These are phyloP conservation scores for Morelia viridis DNA, from an alignment of 2,797 vertebrate genomes.

Conservation along the genomic window DNA sequence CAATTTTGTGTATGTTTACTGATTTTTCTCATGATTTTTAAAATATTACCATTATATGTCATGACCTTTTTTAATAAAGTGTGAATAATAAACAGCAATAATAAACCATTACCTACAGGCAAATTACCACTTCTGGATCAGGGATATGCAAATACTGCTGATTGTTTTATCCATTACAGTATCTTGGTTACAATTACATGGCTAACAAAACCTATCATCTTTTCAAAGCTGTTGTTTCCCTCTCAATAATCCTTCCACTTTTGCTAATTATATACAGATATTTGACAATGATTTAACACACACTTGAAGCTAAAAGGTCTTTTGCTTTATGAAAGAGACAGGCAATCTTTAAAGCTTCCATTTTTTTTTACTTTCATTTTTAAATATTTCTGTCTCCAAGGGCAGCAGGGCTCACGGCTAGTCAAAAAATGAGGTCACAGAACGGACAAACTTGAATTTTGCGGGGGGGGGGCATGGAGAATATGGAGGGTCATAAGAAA, in stretches of 20 bases:
- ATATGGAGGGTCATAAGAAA: not conserved
- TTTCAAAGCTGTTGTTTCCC: not conserved
- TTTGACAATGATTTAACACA: not conserved
- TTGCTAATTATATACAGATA: not conserved
- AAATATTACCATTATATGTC: not conserved
- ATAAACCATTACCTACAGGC: not conserved
- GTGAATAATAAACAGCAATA: not conserved
- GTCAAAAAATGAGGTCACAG: not conserved
- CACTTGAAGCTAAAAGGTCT: not conserved
- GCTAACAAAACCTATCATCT: not conserved
- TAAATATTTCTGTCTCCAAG: not conserved
- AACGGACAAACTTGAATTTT: not conserved
- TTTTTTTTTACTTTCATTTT: not conserved
- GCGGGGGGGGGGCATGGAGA: not conserved
- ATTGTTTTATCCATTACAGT: constrained; percentile 2
- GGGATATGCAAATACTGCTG: not conserved
- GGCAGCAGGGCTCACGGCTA: not conserved
- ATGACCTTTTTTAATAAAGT: not conserved
- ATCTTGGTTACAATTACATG: constrained; percentile 10
- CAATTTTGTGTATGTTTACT: not conserved
- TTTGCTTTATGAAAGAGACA: not conserved
- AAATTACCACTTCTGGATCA: not conserved
- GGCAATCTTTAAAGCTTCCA: not conserved
- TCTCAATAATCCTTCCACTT: not conserved
- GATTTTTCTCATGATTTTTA: not conserved